Percentiles rank a stretch among this genome's conserved stretches.
Conservation (phyloP, 2,113 vertebrate genomes). For the Neodon shergylaensis region DNA sequence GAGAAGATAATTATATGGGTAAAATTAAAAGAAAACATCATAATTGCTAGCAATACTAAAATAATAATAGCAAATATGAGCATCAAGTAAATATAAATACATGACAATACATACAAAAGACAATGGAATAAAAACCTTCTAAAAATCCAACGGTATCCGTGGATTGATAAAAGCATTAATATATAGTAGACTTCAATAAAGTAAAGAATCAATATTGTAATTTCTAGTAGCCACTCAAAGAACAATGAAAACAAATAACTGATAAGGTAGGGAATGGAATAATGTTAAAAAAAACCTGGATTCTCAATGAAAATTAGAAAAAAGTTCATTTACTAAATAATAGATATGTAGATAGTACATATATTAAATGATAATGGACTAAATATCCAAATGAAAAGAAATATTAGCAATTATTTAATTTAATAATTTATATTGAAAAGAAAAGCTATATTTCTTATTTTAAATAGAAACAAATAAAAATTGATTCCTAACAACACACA, state of each 20-base stretch:
- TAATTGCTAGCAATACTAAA: background rate
- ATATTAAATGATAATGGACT: background rate
- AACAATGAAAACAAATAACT: background rate
- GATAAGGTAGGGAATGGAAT: background rate
- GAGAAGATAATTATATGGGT: background rate
- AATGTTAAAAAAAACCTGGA: background rate
- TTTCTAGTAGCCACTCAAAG: background rate
- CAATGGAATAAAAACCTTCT: background rate
- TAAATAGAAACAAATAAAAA: background rate
- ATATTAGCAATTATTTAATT: background rate
- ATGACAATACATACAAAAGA: background rate
- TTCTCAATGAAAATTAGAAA: background rate
- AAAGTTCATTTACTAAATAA: conserved; percentile 6
- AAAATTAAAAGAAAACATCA: background rate
- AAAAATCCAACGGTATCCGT: background rate
- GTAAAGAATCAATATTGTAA: background rate
- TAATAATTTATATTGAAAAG: background rate
- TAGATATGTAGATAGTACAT: background rate
- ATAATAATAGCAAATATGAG: background rate
- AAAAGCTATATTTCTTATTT: background rate
- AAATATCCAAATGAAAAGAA: background rate
- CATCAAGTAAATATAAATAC: background rate
- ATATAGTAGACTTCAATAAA: background rate
- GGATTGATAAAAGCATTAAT: background rate
- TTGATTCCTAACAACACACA: background rate